Evolutionary conservation across 2,113 vertebrate species (phyloP).

Genomic region (Zingel zingel): DNA sequence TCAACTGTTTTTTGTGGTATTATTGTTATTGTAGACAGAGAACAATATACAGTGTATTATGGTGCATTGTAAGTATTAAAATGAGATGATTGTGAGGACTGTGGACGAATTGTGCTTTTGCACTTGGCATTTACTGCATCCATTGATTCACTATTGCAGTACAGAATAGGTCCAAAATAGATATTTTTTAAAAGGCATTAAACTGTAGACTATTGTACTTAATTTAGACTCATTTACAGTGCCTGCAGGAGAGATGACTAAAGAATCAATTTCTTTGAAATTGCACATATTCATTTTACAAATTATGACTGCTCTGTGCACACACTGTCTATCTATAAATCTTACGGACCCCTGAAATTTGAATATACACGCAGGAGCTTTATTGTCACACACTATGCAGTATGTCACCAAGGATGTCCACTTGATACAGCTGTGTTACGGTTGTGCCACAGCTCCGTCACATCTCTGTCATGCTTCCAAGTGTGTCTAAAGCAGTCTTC

Average conservation of each 20-base stretch:
- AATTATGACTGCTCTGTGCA: slow-evolving; percentile 1
- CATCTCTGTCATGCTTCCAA: neutral
- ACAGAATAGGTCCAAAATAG: slow-evolving; percentile 6
- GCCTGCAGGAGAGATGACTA: slow-evolving; percentile 19
- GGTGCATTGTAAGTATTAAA: neutral
- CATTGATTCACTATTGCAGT: neutral
- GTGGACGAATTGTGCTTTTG: neutral
- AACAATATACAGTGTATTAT: neutral
- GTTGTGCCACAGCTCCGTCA: neutral
- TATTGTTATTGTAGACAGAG: neutral
- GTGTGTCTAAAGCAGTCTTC: neutral
- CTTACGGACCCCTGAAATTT: neutral
- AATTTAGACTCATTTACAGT: slow-evolving; percentile 41
- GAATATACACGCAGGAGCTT: neutral
- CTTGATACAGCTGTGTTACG: neutral
- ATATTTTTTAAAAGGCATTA: neutral
- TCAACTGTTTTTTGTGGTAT: neutral
- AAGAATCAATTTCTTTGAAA: slow-evolving; percentile 27
- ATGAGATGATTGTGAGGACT: slow-evolving; percentile 1
- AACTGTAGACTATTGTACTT: neutral
- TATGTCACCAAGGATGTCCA: neutral
- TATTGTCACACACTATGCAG: neutral
- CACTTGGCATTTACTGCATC: neutral
- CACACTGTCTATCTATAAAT: neutral
- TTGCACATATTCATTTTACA: slow-evolving; percentile 25